Base-by-base conservation (phyloP, 2,888 invertebrate species). In the Cistogaster globosa region DNA sequence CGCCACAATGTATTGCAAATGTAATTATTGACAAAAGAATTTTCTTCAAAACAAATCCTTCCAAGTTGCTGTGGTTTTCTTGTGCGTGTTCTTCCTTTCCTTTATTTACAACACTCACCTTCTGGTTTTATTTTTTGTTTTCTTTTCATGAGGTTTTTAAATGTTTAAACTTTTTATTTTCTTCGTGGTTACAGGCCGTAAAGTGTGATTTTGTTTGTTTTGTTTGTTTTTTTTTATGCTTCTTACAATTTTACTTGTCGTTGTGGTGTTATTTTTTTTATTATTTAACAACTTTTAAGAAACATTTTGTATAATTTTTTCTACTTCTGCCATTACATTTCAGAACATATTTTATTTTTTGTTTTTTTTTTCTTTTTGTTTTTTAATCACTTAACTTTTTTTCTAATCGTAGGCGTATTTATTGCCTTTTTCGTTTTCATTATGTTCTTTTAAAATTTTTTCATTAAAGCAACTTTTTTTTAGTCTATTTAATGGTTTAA, bases 341-440 rank as follows among this genome's bases (percentile, higher is more conserved):
- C 20, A 12, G 36, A 36, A 63, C 4, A 42, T 42, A 42, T 42
- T 42, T 42, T 12, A 42, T 12, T 12, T 12, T 42, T 42, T 42
- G 42, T 42, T 42, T 42, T 42, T 12, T 42, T 42, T 42, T 42
- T 7, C 3, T 42, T 42, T 11, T 42, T 42, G 12, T 12, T 6
- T 38, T 12, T 38, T 53, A 68, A 36, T 38, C 55, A 68, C 55
- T 55, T 38, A 36, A 68, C 14, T 55, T 55, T 62, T 42, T 63
- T n/a, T 11, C 2, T 55, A 9, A 12, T 63, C n/a, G 12, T 42
- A 12, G 42, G 42, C 42, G 12, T 42, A 42, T 42, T 42, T 42
- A 42, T 67, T 26, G 65, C 48, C 26, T 53, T 53, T 68, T 36
- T 16, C n/a, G 36, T 14, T 16, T 42, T 42, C 12, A 42, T 12